These are phyloP conservation scores for Ictalurus punctatus DNA, from an alignment of 2,113 vertebrate genomes.

Conservation along the genomic window DNA sequence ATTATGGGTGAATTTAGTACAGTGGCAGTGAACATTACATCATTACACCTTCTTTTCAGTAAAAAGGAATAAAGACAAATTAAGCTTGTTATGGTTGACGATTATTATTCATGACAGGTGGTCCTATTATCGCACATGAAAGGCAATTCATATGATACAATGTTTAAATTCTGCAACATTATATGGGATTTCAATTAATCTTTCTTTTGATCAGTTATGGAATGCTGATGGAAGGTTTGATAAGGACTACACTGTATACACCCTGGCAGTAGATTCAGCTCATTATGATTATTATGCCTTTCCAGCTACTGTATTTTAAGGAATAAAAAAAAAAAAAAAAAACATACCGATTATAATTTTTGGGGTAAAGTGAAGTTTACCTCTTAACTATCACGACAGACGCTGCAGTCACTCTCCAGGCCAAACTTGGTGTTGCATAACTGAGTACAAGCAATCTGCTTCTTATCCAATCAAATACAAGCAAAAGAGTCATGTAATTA, in stretches of 20 bases:
- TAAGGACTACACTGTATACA: constrained; percentile 10
- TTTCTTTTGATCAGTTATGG: background rate
- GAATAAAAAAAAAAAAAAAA: background rate
- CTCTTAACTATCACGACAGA: background rate
- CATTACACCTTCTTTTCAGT: background rate
- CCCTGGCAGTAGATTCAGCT: background rate
- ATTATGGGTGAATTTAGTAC: background rate
- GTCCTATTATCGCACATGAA: background rate
- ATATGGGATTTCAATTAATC: background rate
- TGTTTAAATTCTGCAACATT: background rate
- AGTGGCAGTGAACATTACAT: background rate
- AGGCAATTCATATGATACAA: background rate
- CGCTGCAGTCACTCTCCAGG: background rate
- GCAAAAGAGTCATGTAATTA: no score
- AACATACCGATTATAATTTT: no score
- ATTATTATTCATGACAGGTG: background rate
- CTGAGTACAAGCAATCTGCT: background rate
- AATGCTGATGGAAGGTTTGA: background rate
- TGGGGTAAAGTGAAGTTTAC: background rate
- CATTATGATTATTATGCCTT: background rate
- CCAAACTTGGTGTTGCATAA: background rate
- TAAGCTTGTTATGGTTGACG: background rate
- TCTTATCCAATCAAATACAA: background rate
- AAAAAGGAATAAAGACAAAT: background rate
- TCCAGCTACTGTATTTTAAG: background rate